These are phyloP conservation scores for Melierax canorus DNA, from an alignment of 2,113 vertebrate genomes.

Conservation along the genomic window DNA sequence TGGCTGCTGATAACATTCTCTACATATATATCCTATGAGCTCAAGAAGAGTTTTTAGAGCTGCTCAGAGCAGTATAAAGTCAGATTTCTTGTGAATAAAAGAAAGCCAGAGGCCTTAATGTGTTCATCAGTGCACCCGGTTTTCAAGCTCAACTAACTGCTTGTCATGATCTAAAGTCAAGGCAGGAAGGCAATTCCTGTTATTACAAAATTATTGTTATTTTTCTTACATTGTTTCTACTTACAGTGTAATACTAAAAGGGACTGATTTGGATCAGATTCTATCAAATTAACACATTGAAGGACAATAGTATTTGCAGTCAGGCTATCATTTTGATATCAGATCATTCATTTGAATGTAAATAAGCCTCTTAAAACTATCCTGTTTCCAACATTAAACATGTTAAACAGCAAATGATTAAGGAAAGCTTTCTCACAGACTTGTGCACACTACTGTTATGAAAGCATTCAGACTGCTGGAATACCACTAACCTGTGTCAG, in stretches of 20 bases:
- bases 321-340: neutral
- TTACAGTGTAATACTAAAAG: neutral
- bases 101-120: neutral
- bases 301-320: neutral
- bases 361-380: neutral
- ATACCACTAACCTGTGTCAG: slow-evolving; percentile 32
- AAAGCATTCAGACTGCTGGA: neutral
- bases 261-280: neutral
- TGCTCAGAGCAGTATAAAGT: neutral
- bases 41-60: neutral
- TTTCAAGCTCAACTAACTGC: neutral
- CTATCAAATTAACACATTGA: neutral
- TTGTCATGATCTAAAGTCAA: neutral
- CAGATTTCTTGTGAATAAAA: neutral
- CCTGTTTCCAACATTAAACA: neutral
- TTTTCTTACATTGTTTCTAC: neutral
- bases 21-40: neutral
- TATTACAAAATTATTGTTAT: neutral
- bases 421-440: neutral
- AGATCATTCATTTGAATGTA: neutral
- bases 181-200: neutral
- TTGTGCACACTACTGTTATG: neutral
- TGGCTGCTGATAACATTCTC: neutral
- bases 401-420: neutral
- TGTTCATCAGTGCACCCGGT: neutral